A percentile compares a stretch with the other conserved stretches of the same genome.
Conservation (phyloP, 2,113 vertebrate species). For the Pandion haliaetus region DNA sequence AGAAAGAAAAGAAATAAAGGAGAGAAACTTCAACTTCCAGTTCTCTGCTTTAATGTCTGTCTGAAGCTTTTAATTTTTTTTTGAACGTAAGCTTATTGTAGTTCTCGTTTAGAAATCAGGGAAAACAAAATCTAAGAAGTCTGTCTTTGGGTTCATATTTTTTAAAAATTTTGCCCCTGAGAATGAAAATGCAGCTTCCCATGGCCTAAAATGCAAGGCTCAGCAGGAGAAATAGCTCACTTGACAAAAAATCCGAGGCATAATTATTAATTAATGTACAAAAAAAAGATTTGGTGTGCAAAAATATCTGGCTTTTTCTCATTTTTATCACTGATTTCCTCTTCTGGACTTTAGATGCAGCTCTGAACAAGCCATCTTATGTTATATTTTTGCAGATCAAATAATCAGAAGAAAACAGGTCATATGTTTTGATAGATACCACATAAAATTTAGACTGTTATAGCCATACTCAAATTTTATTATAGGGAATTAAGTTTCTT, state of each 20-base stretch:
- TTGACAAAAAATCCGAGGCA: not conserved
- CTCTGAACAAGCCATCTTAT: not conserved
- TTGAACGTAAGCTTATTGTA: not conserved
- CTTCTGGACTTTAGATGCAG: not conserved
- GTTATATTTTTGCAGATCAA: not conserved
- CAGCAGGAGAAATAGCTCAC: slow-evolving; percentile 38
- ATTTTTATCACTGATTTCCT: not conserved
- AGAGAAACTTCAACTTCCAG: not conserved
- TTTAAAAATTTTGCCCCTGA: not conserved
- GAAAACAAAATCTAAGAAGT: not conserved
- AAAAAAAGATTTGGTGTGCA: not conserved
- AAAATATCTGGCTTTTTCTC: not conserved
- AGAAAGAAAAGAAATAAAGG: not conserved
- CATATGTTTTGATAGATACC: not conserved
- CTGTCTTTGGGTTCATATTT: not conserved
- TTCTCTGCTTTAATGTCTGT: not conserved
- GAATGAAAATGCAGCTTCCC: slow-evolving; percentile 10
- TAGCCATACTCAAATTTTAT: not conserved
- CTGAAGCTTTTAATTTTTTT: not conserved
- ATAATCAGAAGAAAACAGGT: not conserved
- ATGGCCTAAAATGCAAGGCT: slow-evolving; percentile 3
- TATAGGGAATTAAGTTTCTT: slow-evolving; percentile 22
- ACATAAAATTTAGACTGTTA: not conserved
- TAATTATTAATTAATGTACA: slow-evolving; percentile 41
- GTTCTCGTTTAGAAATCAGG: not conserved